Conservation (phyloP, 1,140 invertebrate species). For the Antheraea pernyi region DNA sequence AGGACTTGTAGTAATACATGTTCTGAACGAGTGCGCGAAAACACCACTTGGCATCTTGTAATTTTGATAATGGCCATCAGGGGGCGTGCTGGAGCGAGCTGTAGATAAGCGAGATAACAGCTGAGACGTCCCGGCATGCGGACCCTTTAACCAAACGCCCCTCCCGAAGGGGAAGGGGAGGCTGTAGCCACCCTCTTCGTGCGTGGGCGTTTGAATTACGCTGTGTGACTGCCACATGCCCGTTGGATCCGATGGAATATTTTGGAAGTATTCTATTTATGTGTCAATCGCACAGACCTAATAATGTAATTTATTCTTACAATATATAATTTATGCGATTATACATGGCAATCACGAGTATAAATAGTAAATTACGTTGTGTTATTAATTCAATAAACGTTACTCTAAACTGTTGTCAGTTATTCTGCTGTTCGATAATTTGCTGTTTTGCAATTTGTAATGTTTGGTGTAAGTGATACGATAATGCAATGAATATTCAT, state of each 20-base stretch:
- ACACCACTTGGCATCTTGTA: conserved; percentile 39
- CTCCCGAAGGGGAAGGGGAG: conserved; percentile 21
- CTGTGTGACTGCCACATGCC: conserved; percentile 26
- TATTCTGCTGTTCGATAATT: no score
- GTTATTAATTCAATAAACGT: no score
- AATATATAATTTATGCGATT: no score
- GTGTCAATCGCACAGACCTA: background rate
- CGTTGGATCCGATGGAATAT: conserved; percentile 15
- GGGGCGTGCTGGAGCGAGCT: conserved; percentile 30
- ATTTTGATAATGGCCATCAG: conserved; percentile 55
- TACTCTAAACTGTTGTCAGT: no score
- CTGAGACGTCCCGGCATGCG: conserved; percentile 19
- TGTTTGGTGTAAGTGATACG: no score
- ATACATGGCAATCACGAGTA: no score
- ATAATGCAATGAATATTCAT: no score
- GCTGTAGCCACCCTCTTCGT: conserved; percentile 24
- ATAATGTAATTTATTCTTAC: background rate
- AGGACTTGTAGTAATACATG: conserved; percentile 20
- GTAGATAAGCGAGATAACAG: conserved; percentile 49
- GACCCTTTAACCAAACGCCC: conserved; percentile 18
- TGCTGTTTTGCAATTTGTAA: no score
- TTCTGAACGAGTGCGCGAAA: conserved; percentile 25
- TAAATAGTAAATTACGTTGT: no score
- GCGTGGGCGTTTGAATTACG: conserved; percentile 39
- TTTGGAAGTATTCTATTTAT: conserved; percentile 17